Base-by-base conservation (phyloP, 2,113 vertebrate genomes). In the Burhinus bistriatus region DNA sequence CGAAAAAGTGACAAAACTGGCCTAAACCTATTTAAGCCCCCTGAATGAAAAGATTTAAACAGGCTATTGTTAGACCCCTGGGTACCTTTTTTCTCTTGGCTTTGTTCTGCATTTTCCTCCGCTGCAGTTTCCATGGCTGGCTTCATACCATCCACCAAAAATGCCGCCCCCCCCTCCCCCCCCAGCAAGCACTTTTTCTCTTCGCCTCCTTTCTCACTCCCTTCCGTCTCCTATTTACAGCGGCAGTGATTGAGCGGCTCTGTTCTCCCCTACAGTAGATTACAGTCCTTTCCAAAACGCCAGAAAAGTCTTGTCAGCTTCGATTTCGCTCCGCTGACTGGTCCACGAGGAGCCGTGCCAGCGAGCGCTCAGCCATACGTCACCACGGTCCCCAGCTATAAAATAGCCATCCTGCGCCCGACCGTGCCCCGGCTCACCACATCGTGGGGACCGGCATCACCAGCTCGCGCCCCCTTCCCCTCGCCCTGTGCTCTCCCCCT, bases 61-160 rank as follows among this genome's bases (percentile, higher is more conserved):
- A 97, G 97, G 96, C 98, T 98, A 98, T 98, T 99, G 98, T 98
- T 96, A 96, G 97, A 94, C 92, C 94, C 97, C 97, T 95, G 98
- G 98, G 98, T 99, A 99, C 98, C 99, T 99, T 98, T 99, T 99
- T 98, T 99, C 97, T 99, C 98, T 98, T 98, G 98, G 98, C 98
- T 99, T 98, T 98, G 98, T 98, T 99, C 99, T 96, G 98, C 98
- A 97, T 98, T 99, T 98, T 99, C 99, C 96, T 99, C 99, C 90
- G 98, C 98, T 98, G 98, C 97, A 98, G 99, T 99, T 99, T 99
- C 99, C 99, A 99, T 99, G 98, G 98, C 98, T 98, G 98, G 98
- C 98, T 99, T 98, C 98, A 98, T 98, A 98, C 98, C 97, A 98
- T 99, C 98, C 98, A 99, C 98, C 98, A 99, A 99, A 99, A 99